Evolutionary conservation across 2,113 vertebrate genomes (phyloP).

Genomic region (Poeciliopsis occidentalis): DNA sequence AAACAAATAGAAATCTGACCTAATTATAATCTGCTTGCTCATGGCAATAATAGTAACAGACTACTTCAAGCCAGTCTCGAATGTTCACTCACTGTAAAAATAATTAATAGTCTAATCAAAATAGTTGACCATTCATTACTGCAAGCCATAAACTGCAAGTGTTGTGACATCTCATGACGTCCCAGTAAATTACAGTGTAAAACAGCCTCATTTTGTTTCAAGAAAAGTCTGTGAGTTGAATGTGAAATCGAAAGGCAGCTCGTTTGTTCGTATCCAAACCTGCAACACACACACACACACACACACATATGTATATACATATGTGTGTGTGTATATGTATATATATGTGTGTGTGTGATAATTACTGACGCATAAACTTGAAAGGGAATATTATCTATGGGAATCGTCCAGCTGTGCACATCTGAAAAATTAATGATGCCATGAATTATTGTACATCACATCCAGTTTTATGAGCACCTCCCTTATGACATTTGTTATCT

Average conservation of each 20-base stretch:
- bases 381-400: conserved; percentile 6
- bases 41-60: neutral
- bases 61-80: neutral
- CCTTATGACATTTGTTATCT: conserved; percentile 23
- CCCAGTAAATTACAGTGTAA: neutral
- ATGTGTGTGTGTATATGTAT: neutral
- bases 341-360: neutral
- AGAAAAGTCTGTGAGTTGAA: conserved; percentile 23
- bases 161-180: neutral
- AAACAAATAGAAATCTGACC: neutral
- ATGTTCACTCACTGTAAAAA: neutral
- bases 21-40: neutral
- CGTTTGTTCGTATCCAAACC: neutral
- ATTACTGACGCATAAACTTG: conserved; percentile 8
- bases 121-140: neutral
- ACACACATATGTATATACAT: neutral
- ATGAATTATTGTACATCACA: conserved; percentile 24
- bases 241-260: conserved; percentile 10
- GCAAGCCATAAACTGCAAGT: neutral
- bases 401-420: conserved; percentile 18
- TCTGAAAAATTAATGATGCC: conserved; percentile 6
- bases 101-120: neutral
- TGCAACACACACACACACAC: neutral
- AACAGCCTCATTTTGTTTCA: conserved; percentile 13
- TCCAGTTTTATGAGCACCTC: conserved; percentile 41